Evolutionary conservation across 2,113 vertebrate genomes (phyloP), one percentile per base, ranked within the genome.

Genomic region (Psittacara wagleri): DNA sequence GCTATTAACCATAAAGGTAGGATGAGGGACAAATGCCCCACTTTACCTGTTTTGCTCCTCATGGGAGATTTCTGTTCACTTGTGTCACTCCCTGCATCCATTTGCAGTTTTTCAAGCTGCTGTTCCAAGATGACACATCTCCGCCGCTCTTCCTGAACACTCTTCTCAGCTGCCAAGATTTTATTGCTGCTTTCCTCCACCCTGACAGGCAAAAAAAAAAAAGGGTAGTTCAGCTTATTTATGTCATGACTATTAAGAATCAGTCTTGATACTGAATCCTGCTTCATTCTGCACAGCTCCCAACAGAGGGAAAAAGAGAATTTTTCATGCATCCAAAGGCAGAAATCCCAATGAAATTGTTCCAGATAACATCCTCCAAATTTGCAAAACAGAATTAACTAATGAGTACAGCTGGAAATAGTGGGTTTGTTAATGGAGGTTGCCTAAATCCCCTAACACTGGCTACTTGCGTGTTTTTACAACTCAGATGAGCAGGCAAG

Each of bases 41-140:
- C 43, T 74, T 92, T 95, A 98, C 98, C 98, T 94, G 86, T 35
- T 63, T 74, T 97, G 86, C 28, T 95, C 57, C 95, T 96, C 63
- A 54, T 72, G 15, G 67, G 14, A 33, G 59, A 20, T 46, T 87
- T 97, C 41, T 86, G 90, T 1, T 83, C 27, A 18, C 7, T 22
- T 1, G 22, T 46, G 13, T 61, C 90, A 94, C 85, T 98, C 64
- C 85, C 96, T 1, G 89, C 25, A 46, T 99, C 96, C 78, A 97
- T 86, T n/a, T 95, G 97, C 20, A 97, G 88, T 81, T 95, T 98
- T 86, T 98, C 98, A 78, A 99, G 97, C 80, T 98, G 98, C 89
- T 98, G 97, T 81, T 99, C 98, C 95, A 99, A 95, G 49, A 95
- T 7, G 10, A 96, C 96, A 0, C 88, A 72, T 44, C 52, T 97